Evolutionary conservation across 2,888 invertebrate species (phyloP), one percentile per base, ranked within the genome.

Genomic region (Synergus umbraculus): DNA sequence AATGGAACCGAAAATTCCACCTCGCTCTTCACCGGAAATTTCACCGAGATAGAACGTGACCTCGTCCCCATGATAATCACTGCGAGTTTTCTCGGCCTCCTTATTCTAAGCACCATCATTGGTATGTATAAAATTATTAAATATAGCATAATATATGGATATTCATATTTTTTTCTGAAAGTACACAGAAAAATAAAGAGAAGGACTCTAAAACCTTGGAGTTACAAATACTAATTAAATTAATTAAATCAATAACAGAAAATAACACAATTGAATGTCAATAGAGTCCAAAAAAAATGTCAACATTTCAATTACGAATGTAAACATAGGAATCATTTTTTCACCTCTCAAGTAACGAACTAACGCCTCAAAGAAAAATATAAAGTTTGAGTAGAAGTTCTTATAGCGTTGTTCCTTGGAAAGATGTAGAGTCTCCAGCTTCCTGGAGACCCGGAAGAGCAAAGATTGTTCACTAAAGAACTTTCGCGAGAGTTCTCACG

Each of bases 61-160:
- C 82, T 88, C 66, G 76, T 89, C 46, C 78, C 87, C 46, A 84
- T 87, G 69, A 86, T 89, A 78, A 82, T 85, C 58, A 87, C 83
- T 13, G 90, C 88, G 41, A 85, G 83, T 78, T 79, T 88, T 29
- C 87, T 89, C 60, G 85, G 85, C 76, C 85, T 89, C 63, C 86
- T 90, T 37, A 90, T 88, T 60, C 83, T 89, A 78, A 85, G 87
- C 76, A 90, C 90, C 60, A 85, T 89, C 79, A 84, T 89, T 69
- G 90, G 90, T 90, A 76, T 87, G 88, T 85, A 64, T 10, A 64
- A 49, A 22, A 66, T 18, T 13, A 18, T 1, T 22, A 12, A 54
- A 54, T 54, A n/a, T 60, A 12, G 4, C 12, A 3, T 29, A 22
- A 10, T n/a, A 8, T 60, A 2, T 60, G 60, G 0, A 60, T 60